phyloP scores from a whole-genome alignment of 1,140 invertebrate species.

The Temnothorax curvispinosus region DNA sequence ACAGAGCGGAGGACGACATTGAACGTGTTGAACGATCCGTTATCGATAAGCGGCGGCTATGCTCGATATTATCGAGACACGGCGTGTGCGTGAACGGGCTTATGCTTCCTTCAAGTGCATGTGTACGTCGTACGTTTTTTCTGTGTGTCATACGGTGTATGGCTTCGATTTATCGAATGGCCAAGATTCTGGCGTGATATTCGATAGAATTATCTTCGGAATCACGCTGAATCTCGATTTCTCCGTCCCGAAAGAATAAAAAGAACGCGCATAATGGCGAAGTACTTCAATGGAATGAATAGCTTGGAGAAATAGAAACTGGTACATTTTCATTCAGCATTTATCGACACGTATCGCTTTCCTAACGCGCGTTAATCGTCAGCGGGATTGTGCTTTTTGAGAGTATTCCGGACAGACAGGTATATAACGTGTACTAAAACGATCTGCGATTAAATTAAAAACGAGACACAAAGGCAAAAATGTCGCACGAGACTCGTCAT shows the following conservation, averaged over 20 bases:
- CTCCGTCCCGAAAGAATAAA: background rate
- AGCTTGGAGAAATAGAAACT: constrained; percentile 7
- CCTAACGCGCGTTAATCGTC: constrained; percentile 17
- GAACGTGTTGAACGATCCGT: constrained; percentile 55
- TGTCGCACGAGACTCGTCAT: constrained; percentile 15
- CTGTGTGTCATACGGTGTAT: background rate
- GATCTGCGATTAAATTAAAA: constrained; percentile 45
- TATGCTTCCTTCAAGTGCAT: constrained; percentile 22
- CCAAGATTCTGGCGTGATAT: constrained; percentile 6
- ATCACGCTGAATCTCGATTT: constrained; percentile 34
- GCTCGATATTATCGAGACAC: constrained; percentile 67
- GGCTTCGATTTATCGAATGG: constrained; percentile 42
- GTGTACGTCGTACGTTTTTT: background rate
- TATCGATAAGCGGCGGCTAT: constrained; percentile 63
- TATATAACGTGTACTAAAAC: background rate
- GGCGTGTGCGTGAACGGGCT: constrained; percentile 21
- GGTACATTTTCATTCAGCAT: constrained; percentile 11
- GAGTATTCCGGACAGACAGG: background rate
- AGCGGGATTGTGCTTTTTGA: constrained; percentile 4
- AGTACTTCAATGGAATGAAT: background rate
- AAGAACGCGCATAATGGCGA: constrained; percentile 7
- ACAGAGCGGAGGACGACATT: constrained; percentile 30
- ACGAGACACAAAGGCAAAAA: constrained; percentile 29
- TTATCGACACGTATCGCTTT: constrained; percentile 19
- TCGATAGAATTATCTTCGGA: constrained; percentile 43